phyloP scores from a whole-genome alignment of 2,888 invertebrate genomes.

The Galerucella calmariensis region DNA sequence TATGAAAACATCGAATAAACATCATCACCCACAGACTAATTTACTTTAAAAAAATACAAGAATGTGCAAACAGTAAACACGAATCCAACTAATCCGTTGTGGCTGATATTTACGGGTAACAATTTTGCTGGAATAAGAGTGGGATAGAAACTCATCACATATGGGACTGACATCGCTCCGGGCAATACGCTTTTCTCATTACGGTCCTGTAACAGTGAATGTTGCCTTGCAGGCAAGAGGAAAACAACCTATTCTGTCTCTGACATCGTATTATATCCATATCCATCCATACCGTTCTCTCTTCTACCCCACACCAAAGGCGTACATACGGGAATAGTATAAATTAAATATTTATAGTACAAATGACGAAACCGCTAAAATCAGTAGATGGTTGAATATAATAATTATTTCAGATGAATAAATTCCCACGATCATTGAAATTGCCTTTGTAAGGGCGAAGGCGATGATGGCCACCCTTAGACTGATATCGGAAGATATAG shows the following conservation, averaged over 20 bases:
- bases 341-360: neutral
- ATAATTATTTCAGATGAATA: no score
- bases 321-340: neutral
- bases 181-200: conserved; percentile 46
- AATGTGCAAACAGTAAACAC: neutral
- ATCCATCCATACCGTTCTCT: conserved; percentile 38
- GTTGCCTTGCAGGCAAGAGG: conserved; percentile 58
- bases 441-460: no score
- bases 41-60: no score
- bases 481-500: no score
- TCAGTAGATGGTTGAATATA: no score
- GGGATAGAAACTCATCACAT: conserved; percentile 44
- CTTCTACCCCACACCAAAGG: conserved; percentile 36
- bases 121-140: conserved; percentile 33
- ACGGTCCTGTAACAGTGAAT: conserved; percentile 54
- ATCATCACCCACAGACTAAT: no score
- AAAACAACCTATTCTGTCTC: conserved; percentile 55
- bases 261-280: conserved; percentile 58
- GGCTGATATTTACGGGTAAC: neutral
- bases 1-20: no score
- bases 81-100: neutral
- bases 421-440: no score
- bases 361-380: neutral
- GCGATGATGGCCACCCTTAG: no score
- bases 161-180: conserved; percentile 57